Evolutionary conservation across 2,113 vertebrate genomes (phyloP).

Genomic region (Ptychochromis oligacanthus): DNA sequence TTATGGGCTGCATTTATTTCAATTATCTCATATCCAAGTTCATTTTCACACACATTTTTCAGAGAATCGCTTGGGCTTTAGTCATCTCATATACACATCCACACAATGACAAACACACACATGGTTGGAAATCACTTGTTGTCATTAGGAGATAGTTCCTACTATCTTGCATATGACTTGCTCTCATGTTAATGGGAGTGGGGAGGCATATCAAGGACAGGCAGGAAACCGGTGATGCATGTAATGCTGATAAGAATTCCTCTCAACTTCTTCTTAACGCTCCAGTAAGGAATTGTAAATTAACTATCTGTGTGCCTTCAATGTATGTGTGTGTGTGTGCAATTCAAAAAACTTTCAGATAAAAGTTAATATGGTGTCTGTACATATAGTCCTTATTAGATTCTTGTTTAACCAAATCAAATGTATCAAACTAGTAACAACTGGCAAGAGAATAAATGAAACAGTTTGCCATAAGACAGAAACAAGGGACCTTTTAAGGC

Average conservation of each 20-base stretch:
- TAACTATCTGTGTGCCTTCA: slow-evolving; percentile 40
- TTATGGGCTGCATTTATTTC: slow-evolving; percentile 68
- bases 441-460: slow-evolving; percentile 12
- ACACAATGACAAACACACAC: slow-evolving; percentile 16
- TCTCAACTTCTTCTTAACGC: slow-evolving; percentile 61
- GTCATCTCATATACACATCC: neutral
- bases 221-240: slow-evolving; percentile 65
- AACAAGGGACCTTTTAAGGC: neutral
- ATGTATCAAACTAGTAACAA: slow-evolving; percentile 22
- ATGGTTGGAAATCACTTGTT: slow-evolving; percentile 46
- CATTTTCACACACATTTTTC: slow-evolving; percentile 62
- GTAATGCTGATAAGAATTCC: slow-evolving; percentile 70
- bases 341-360: slow-evolving; percentile 31
- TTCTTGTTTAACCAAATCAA: slow-evolving; percentile 21
- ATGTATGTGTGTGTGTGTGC: slow-evolving; percentile 13
- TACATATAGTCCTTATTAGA: slow-evolving; percentile 3
- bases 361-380: slow-evolving; percentile 20
- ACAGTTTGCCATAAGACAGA: neutral
- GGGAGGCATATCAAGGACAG: slow-evolving; percentile 70
- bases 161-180: slow-evolving; percentile 69
- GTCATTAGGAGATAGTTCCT: slow-evolving; percentile 60
- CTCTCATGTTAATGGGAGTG: slow-evolving; percentile 69
- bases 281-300: slow-evolving; percentile 55
- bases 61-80: slow-evolving; percentile 30
- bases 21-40: slow-evolving; percentile 71